These are phyloP conservation scores for Nycteola revayana DNA, from an alignment of 2,888 invertebrate genomes.

Conservation along the genomic window DNA sequence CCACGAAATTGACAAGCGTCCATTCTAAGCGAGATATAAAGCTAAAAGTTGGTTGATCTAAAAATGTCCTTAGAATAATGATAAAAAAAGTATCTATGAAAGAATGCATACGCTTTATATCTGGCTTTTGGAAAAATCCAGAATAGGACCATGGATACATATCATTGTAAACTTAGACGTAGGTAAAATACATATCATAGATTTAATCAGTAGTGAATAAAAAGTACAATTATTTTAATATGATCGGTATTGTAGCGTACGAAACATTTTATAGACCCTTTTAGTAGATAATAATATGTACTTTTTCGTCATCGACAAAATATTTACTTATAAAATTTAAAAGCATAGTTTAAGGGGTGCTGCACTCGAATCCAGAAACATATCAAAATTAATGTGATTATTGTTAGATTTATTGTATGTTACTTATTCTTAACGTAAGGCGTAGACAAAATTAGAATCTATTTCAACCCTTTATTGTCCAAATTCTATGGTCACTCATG, in stretches of 20 bases:
- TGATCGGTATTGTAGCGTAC: conserved; percentile 73
- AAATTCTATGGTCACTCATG: conserved; percentile 32
- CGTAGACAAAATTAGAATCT: conserved; percentile 43
- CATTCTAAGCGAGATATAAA: conserved; percentile 78
- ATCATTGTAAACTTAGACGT: conserved; percentile 64
- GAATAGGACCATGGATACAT: conserved; percentile 77
- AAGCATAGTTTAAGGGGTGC: conserved; percentile 65
- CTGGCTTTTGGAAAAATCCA: conserved; percentile 78
- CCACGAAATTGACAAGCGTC: conserved; percentile 62
- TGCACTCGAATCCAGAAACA: conserved; percentile 64
- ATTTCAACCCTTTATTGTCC: conserved; percentile 29
- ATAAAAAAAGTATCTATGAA: conserved; percentile 64
- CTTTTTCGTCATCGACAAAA: conserved; percentile 34
- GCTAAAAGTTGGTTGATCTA: conserved; percentile 59
- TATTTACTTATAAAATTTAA: conserved; percentile 42
- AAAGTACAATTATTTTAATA: conserved; percentile 79
- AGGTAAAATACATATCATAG: conserved; percentile 69
- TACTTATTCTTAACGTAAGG: conserved; percentile 54
- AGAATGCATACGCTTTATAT: conserved; percentile 81
- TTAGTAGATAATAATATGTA: conserved; percentile 51
- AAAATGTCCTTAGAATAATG: conserved; percentile 56
- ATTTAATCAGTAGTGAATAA: conserved; percentile 66
- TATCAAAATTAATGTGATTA: conserved; percentile 78
- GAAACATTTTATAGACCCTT: conserved; percentile 64
- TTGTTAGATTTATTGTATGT: conserved; percentile 51